Evolutionary conservation across 1,140 invertebrate genomes (phyloP).

Genomic region (Scaptomyza graminum): DNA sequence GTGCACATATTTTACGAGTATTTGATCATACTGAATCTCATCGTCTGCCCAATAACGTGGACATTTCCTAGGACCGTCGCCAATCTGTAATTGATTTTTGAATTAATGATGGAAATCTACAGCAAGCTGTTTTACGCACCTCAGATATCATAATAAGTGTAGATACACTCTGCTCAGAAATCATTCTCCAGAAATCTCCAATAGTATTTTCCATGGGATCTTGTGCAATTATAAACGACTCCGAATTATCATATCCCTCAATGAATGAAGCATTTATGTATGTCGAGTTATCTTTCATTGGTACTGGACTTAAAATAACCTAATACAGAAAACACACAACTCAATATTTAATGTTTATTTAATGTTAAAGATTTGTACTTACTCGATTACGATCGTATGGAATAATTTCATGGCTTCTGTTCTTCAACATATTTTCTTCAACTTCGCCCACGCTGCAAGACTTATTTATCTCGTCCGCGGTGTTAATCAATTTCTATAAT

Average conservation of each 20-base stretch:
- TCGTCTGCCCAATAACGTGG: slow-evolving; percentile 97
- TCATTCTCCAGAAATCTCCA: slow-evolving; percentile 98
- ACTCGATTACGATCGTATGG: slow-evolving; percentile 96
- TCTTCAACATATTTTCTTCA: slow-evolving; percentile 94
- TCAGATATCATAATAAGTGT: slow-evolving; percentile 98
- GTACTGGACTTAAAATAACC: slow-evolving; percentile 87
- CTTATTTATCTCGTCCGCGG: slow-evolving; percentile 91
- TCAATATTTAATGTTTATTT: not conserved
- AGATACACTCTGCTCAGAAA: slow-evolving; percentile 95
- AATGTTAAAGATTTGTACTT: slow-evolving; percentile 71
- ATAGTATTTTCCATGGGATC: slow-evolving; percentile 95
- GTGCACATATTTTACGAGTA: slow-evolving; percentile 93
- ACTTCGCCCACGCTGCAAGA: slow-evolving; percentile 91
- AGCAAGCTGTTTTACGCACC: slow-evolving; percentile 85
- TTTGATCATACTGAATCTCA: slow-evolving; percentile 91
- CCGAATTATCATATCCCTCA: slow-evolving; percentile 96
- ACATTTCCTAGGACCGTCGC: slow-evolving; percentile 91
- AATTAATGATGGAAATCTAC: no score
- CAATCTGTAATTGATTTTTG: slow-evolving; percentile 84
- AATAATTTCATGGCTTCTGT: slow-evolving; percentile 93
- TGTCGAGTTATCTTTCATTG: slow-evolving; percentile 94
- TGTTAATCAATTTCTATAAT: slow-evolving; percentile 90
- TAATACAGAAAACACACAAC: slow-evolving; percentile 15
- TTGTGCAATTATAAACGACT: slow-evolving; percentile 97
- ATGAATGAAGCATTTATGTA: slow-evolving; percentile 99